Evolutionary conservation across 2,113 vertebrate genomes (phyloP).

Genomic region (Bungarus multicinctus): DNA sequence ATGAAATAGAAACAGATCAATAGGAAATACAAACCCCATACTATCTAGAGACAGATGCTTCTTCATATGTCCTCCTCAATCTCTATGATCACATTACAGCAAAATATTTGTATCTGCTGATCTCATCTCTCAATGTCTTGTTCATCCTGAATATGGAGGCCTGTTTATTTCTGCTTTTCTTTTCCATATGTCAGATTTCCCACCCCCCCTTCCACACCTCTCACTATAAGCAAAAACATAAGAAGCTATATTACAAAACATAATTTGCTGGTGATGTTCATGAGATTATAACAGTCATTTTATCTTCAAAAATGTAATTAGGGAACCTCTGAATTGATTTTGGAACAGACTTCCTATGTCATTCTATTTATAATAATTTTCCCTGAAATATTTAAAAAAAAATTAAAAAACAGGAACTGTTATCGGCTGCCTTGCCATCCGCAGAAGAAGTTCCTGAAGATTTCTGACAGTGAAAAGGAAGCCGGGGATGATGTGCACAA

Average conservation of each 20-base stretch:
- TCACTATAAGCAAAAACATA: not conserved
- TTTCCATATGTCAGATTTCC: not conserved
- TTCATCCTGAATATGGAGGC: not conserved
- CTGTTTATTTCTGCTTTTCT: not conserved
- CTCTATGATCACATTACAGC: not conserved
- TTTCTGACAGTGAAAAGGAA: too few species aligned
- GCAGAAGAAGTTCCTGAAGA: too few species aligned
- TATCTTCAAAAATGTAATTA: not conserved
- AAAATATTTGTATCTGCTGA: not conserved
- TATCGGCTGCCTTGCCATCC: too few species aligned
- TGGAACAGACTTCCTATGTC: not conserved
- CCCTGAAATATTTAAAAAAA: not conserved
- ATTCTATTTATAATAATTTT: not conserved
- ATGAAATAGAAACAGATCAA: not conserved
- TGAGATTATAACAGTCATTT: not conserved
- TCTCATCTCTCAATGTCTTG: not conserved
- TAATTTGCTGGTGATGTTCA: not conserved
- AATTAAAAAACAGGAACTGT: too few species aligned
- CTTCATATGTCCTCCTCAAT: not conserved
- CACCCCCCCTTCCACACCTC: not conserved
- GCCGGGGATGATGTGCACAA: too few species aligned
- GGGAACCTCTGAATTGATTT: not conserved
- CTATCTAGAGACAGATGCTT: not conserved
- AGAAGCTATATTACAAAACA: not conserved
- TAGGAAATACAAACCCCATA: not conserved